Evolutionary conservation across 2,888 invertebrate species (phyloP).

Genomic region (Amorpha juglandis): DNA sequence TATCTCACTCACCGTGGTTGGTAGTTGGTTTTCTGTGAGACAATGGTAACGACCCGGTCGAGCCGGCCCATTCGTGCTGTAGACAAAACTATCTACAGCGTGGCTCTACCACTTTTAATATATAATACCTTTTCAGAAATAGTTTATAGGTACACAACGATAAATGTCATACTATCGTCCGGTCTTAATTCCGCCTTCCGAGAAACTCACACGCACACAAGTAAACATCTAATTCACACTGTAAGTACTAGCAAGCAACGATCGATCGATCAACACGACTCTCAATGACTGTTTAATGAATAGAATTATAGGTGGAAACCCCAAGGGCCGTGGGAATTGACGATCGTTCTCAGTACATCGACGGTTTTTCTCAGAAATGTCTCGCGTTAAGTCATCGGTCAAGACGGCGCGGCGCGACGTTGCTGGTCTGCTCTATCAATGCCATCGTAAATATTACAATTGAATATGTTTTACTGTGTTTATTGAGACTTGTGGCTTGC

Average conservation of each 20-base stretch:
- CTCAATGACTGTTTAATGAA: conserved; percentile 17
- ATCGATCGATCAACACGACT: conserved; percentile 12
- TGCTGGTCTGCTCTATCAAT: background rate
- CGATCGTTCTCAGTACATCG: conserved; percentile 48
- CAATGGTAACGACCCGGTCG: no score
- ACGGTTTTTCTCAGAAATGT: conserved; percentile 52
- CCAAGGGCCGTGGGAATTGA: conserved; percentile 62
- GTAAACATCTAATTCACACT: background rate
- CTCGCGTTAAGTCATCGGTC: conserved; percentile 28
- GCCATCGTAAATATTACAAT: background rate
- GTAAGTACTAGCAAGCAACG: background rate
- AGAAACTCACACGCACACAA: background rate
- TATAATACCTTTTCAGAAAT: no score
- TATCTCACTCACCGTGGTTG: no score
- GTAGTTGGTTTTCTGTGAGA: no score
- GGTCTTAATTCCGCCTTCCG: background rate
- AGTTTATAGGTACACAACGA: background rate
- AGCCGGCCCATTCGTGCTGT: no score
- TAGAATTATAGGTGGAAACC: conserved; percentile 25
- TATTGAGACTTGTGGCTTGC: no score
- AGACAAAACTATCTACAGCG: no score
- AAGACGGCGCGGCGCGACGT: background rate
- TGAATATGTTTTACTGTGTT: background rate
- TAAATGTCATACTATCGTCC: background rate
- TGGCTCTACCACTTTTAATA: no score